These are phyloP conservation scores for Lasioglossum zephyrum DNA, from an alignment of 2,888 invertebrate species.

Conservation along the genomic window DNA sequence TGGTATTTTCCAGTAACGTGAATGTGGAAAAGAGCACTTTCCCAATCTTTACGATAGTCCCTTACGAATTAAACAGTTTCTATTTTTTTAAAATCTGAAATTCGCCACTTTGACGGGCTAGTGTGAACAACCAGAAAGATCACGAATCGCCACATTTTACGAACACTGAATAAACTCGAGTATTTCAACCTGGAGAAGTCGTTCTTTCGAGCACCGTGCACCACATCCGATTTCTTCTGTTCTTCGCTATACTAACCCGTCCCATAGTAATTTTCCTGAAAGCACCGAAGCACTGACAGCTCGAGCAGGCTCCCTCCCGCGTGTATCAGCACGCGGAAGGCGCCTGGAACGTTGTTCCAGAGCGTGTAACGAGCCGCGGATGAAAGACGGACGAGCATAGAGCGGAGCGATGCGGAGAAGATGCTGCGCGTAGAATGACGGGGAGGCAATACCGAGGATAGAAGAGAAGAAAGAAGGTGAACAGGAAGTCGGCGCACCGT, in stretches of 20 bases:
- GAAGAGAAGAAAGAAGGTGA: constrained; percentile 17
- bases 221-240: not conserved
- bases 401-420: not conserved
- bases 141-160: no score
- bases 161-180: no score
- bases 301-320: constrained; percentile 33
- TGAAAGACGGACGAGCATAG: constrained; percentile 44
- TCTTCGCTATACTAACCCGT: not conserved
- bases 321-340: constrained; percentile 50
- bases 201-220: not conserved
- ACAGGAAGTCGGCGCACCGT: not conserved
- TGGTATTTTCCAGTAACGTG: no score
- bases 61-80: no score
- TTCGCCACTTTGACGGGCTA: no score
- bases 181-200: no score
- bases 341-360: constrained; percentile 40
- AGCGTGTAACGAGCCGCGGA: constrained; percentile 60
- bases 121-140: no score
- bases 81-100: no score
- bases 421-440: constrained; percentile 6
- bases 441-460: not conserved
- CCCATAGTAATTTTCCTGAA: constrained; percentile 18
- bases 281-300: not conserved
- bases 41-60: no score
- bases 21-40: no score